Percentiles rank a stretch among this genome's conserved stretches.
These are phyloP conservation scores for Melanotaenia maccullochi DNA, from an alignment of 2,797 vertebrate genomes.

Conservation along the genomic window DNA sequence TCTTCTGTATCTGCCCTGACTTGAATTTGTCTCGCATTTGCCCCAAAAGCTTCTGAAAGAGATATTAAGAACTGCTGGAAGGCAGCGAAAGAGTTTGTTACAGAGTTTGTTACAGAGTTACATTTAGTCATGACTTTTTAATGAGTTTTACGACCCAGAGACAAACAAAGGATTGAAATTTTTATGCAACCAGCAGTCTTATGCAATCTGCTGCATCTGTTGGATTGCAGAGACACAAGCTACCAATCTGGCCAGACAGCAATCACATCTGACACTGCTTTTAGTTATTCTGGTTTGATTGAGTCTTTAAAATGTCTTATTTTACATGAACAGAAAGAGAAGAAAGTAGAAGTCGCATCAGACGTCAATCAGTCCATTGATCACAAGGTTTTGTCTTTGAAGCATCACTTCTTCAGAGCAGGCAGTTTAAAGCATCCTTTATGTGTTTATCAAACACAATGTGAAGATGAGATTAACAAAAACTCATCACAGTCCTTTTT, in stretches of 20 bases:
- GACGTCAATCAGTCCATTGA: slow-evolving; percentile 11
- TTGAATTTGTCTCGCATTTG: neutral
- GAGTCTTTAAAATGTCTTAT: neutral
- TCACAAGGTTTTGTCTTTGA: slow-evolving; percentile 10
- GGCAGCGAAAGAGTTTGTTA: neutral
- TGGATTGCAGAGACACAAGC: slow-evolving; percentile 9
- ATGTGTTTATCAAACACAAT: slow-evolving; percentile 17
- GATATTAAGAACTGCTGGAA: neutral
- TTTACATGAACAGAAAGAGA: slow-evolving; percentile 10
- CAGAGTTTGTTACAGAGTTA: slow-evolving; percentile 3
- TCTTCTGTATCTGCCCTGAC: neutral
- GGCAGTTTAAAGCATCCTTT: slow-evolving; percentile 10
- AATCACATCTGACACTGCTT: neutral
- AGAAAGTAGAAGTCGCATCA: neutral
- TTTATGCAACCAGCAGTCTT: slow-evolving; percentile 12
- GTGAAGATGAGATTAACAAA: slow-evolving; percentile 9
- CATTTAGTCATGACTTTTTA: neutral
- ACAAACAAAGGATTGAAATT: neutral
- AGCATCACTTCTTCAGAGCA: slow-evolving; percentile 1
- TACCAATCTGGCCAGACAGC: slow-evolving; percentile 3
- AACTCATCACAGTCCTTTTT: slow-evolving; percentile 18
- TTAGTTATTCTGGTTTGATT: slow-evolving; percentile 5
- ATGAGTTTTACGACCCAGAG: slow-evolving; percentile 1
- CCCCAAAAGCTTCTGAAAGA: neutral
- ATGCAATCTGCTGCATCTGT: slow-evolving; percentile 16